Percentiles rank a stretch among this genome's conserved stretches.
phyloP scores from a whole-genome alignment of 2,797 vertebrate genomes.

The Cossypha dichroa region DNA sequence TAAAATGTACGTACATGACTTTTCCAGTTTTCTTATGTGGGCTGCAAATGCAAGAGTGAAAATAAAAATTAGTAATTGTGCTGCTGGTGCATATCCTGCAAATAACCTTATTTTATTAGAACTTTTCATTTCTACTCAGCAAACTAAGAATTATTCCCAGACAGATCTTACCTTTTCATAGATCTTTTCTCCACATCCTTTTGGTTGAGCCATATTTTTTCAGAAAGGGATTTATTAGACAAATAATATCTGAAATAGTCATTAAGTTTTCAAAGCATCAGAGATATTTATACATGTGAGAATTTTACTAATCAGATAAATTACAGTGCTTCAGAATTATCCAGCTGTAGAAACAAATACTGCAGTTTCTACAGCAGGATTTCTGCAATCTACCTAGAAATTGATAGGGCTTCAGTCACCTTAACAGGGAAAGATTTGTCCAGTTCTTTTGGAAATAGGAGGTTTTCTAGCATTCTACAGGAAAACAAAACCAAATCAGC shows the following conservation, averaged over 20 bases:
- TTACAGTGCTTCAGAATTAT: not conserved
- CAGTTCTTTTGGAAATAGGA: not conserved
- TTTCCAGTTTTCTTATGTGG: slow-evolving; percentile 77
- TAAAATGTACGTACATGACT: slow-evolving; percentile 68
- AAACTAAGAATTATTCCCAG: not conserved
- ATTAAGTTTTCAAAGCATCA: slow-evolving; percentile 71
- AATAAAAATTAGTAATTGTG: slow-evolving; percentile 5
- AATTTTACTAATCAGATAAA: not conserved
- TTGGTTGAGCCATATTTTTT: slow-evolving; percentile 82
- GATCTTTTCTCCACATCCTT: slow-evolving; percentile 77
- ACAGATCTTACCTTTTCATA: slow-evolving; percentile 72
- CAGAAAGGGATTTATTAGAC: slow-evolving; percentile 83
- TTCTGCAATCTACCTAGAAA: not conserved
- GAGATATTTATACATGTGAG: rapidly evolving
- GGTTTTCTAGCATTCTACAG: not conserved
- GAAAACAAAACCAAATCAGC: not conserved
- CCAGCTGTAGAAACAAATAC: not conserved
- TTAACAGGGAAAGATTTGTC: not conserved
- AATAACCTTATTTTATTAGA: not conserved
- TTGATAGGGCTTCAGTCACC: not conserved
- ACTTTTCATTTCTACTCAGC: not conserved
- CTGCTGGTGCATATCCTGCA: not conserved
- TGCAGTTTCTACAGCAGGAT: not conserved
- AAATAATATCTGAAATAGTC: slow-evolving; percentile 86
- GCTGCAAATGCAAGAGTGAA: slow-evolving; percentile 64